Percentiles rank a stretch among this genome's conserved stretches.
Evolutionary conservation across 2,113 vertebrate species (phyloP).

Genomic region (Lagopus leucura): DNA sequence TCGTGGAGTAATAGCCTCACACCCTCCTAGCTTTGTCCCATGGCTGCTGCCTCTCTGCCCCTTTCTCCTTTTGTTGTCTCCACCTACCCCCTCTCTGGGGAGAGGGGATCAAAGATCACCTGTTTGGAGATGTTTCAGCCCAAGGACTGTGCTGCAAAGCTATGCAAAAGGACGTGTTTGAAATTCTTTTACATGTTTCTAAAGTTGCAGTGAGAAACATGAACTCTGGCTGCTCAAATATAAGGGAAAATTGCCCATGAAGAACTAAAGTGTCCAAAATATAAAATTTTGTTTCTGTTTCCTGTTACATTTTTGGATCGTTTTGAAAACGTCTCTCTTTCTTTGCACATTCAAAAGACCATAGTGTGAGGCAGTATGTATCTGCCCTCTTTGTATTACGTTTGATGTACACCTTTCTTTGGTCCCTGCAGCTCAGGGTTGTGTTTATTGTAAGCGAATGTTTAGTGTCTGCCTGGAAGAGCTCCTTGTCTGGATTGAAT

Average conservation of each 20-base stretch:
- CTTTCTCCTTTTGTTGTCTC: neutral
- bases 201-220: neutral
- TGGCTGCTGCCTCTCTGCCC: neutral
- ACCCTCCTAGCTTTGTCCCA: neutral
- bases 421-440: neutral
- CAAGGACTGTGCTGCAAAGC: neutral
- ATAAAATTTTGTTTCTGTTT: neutral
- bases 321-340: neutral
- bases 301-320: neutral
- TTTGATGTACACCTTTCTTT: neutral
- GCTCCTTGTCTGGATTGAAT: slow-evolving; percentile 4
- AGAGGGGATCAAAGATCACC: neutral
- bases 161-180: neutral
- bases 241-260: neutral
- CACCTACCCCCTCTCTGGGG: accelerated
- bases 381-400: neutral
- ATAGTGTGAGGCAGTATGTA: neutral
- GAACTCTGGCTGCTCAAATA: neutral
- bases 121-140: neutral
- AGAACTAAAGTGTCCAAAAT: neutral
- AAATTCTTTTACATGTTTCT: neutral
- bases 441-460: slow-evolving; percentile 39
- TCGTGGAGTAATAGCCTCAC: neutral
- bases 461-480: slow-evolving; percentile 47
- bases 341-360: neutral